Evolutionary conservation across 2,113 vertebrate species (phyloP).

Genomic region (Dasyurus viverrinus): DNA sequence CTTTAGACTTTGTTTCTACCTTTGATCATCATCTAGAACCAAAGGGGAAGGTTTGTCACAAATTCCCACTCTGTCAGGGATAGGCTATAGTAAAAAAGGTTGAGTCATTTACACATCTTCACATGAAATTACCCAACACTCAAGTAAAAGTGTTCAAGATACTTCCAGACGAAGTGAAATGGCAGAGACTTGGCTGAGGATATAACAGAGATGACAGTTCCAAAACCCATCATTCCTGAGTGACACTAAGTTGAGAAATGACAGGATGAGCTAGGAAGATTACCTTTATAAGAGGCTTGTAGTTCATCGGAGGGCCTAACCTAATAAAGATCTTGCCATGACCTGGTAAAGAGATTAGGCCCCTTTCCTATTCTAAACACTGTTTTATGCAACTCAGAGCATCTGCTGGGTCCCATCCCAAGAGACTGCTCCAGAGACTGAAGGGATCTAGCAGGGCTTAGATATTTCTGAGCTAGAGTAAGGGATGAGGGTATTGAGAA

Average conservation of each 20-base stretch:
- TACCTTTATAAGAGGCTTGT: slow-evolving; percentile 64
- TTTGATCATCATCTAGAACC: slow-evolving; percentile 29
- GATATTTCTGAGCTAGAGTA: not conserved
- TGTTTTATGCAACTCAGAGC: not conserved
- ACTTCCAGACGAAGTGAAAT: slow-evolving; percentile 2
- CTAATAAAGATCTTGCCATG: slow-evolving; percentile 57
- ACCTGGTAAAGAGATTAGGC: slow-evolving; percentile 27
- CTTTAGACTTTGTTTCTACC: not conserved
- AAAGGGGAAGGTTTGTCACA: slow-evolving; percentile 8
- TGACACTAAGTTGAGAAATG: slow-evolving; percentile 70
- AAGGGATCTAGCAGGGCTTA: not conserved
- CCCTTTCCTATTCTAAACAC: not conserved
- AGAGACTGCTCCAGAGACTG: not conserved
- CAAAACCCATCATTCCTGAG: slow-evolving; percentile 33
- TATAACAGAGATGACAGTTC: slow-evolving; percentile 54
- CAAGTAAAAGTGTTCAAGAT: slow-evolving; percentile 18
- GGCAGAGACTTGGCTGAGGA: not conserved
- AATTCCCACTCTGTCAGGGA: not conserved
- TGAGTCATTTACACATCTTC: not conserved
- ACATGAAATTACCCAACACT: not conserved
- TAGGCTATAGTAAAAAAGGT: not conserved
- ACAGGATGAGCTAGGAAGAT: slow-evolving; percentile 71
- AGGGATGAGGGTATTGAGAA: not conserved
- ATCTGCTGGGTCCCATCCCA: not conserved
- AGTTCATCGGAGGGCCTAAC: slow-evolving; percentile 19